phyloP scores from a whole-genome alignment of 2,888 invertebrate genomes.

The Myopa tessellatipennis region DNA sequence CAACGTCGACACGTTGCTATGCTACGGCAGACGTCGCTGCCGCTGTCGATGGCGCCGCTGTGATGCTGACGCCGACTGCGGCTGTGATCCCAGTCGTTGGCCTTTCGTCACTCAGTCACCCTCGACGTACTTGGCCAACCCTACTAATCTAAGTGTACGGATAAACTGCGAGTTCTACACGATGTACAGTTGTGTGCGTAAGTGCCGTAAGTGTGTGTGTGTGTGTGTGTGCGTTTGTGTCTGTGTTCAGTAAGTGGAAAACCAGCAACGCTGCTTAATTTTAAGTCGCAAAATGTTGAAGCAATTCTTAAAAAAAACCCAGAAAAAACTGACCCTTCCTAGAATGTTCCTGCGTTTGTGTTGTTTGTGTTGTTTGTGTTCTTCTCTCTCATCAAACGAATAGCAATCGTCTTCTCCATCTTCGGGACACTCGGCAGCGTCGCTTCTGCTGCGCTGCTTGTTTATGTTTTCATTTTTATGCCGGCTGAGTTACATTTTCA shows the following conservation, averaged over 20 bases:
- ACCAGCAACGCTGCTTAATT: slow-evolving; percentile 30
- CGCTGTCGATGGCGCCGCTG: background rate
- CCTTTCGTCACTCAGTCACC: slow-evolving; percentile 3
- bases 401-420: background rate
- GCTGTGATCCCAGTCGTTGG: background rate
- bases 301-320: background rate
- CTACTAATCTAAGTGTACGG: background rate
- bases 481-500: slow-evolving; percentile 33
- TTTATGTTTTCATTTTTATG: slow-evolving; percentile 38
- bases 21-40: background rate
- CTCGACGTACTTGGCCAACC: background rate
- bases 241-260: slow-evolving; percentile 10
- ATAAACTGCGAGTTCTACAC: too few relatives aligned
- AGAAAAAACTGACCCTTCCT: background rate
- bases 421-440: background rate
- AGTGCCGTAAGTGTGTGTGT: background rate
- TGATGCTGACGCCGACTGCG: background rate
- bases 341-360: too few relatives aligned
- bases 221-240: background rate
- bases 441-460: slow-evolving; percentile 3
- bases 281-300: background rate
- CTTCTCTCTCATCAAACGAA: background rate
- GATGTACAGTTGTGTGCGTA: too few relatives aligned
- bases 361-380: too few relatives aligned
- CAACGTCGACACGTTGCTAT: background rate